Conservation (phyloP, 2,888 invertebrate genomes). For the Leucoma salicis region DNA sequence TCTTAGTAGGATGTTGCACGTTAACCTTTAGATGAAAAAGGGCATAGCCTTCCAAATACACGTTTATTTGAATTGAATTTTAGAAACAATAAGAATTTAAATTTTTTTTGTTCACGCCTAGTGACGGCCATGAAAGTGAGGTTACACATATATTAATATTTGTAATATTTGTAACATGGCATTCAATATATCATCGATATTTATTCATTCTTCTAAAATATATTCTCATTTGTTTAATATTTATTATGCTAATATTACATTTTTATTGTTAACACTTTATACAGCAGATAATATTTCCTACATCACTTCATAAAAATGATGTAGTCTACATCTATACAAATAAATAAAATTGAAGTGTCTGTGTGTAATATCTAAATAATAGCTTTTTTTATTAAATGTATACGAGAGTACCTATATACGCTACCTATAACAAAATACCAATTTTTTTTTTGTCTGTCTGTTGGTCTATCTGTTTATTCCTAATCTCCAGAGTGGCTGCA, state of each 20-base stretch:
- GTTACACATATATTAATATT: slow-evolving; percentile 5
- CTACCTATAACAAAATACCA: too few relatives aligned
- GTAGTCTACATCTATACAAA: too few relatives aligned
- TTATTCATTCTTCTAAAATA: slow-evolving; percentile 4
- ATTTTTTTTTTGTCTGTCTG: too few relatives aligned
- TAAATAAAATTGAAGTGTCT: too few relatives aligned
- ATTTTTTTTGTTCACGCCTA: background rate
- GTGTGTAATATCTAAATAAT: too few relatives aligned
- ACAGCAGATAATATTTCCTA: too few relatives aligned
- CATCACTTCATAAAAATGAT: too few relatives aligned
- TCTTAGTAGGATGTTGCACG: slow-evolving; percentile 20
- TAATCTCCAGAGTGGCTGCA: too few relatives aligned
- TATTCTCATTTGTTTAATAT: background rate
- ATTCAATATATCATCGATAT: slow-evolving; percentile 10
- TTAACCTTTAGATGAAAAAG: slow-evolving; percentile 28
- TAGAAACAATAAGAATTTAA: slow-evolving; percentile 1
- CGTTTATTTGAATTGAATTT: slow-evolving; percentile 11
- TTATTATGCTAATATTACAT: slow-evolving; percentile 4
- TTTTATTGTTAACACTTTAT: background rate
- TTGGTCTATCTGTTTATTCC: too few relatives aligned
- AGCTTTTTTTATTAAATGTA: too few relatives aligned
- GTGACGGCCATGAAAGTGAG: background rate
- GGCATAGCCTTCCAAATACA: slow-evolving; percentile 8
- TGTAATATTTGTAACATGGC: background rate
- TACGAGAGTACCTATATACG: too few relatives aligned